These are phyloP conservation scores for Trissolcus brochymenae DNA, from an alignment of 2,888 invertebrate genomes.

Conservation along the genomic window DNA sequence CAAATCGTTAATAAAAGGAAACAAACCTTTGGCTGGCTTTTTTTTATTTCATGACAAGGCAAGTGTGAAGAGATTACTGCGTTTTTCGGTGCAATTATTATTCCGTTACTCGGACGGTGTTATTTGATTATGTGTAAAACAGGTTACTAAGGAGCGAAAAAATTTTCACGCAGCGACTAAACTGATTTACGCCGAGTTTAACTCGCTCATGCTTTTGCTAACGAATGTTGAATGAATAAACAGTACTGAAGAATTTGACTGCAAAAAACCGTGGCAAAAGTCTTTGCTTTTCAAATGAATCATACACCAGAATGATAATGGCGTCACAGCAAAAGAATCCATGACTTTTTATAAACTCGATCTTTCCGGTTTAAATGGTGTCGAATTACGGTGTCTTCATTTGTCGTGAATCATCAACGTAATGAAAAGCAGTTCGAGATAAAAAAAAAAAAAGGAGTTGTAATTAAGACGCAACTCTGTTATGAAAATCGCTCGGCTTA, in stretches of 20 bases:
- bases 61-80: constrained; percentile 6
- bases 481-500: constrained; percentile 34
- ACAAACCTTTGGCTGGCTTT: constrained; percentile 3
- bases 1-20: constrained; percentile 33
- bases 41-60: constrained; percentile 11
- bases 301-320: constrained; percentile 17
- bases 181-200: constrained; percentile 6
- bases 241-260: constrained; percentile 5
- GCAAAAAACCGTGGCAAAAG: too few relatives aligned
- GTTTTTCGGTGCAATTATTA: constrained; percentile 31
- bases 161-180: constrained; percentile 15
- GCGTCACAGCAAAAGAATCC: neutral
- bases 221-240: constrained; percentile 29
- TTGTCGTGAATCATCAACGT: neutral
- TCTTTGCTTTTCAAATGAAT: constrained; percentile 5
- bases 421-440: constrained; percentile 9
- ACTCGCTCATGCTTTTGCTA: constrained; percentile 10
- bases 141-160: constrained; percentile 9
- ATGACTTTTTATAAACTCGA: neutral
- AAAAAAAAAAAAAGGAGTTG: constrained; percentile 23
- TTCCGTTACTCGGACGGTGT: constrained; percentile 20
- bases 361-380: neutral
- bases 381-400: constrained; percentile 7
- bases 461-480: constrained; percentile 45
- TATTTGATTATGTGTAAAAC: constrained; percentile 35